phyloP scores from a whole-genome alignment of 2,113 vertebrate species.

The Carassius auratus region DNA sequence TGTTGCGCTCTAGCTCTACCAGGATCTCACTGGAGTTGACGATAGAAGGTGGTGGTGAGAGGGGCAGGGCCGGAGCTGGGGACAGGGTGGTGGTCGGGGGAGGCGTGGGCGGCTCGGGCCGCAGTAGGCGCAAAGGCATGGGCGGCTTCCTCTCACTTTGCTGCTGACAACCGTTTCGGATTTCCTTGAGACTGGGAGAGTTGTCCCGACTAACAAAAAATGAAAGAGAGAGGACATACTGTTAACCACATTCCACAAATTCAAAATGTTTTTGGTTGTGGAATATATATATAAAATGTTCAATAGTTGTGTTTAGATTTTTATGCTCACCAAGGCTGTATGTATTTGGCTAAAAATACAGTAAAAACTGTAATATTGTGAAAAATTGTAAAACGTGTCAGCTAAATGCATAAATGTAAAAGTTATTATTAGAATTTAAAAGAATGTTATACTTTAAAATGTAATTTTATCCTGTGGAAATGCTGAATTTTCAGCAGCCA shows the following conservation, averaged over 20 bases:
- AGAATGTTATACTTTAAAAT: no score
- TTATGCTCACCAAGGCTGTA: no score
- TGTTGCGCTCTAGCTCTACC: slow-evolving; percentile 94
- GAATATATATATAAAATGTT: neutral
- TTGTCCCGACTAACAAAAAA: slow-evolving; percentile 88
- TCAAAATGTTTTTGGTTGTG: neutral
- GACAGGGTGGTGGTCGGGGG: slow-evolving; percentile 70
- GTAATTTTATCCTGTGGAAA: no score
- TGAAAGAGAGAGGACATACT: neutral
- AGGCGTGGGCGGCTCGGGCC: slow-evolving; percentile 85
- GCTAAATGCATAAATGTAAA: no score
- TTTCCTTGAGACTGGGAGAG: slow-evolving; percentile 98
- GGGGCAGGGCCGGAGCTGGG: slow-evolving; percentile 81
- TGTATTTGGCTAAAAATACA: no score
- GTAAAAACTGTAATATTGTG: no score
- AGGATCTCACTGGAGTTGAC: slow-evolving; percentile 96
- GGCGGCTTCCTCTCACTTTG: slow-evolving; percentile 94
- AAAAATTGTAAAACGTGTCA: no score
- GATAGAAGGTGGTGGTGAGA: slow-evolving; percentile 80
- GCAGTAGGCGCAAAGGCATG: slow-evolving; percentile 90
- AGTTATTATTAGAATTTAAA: no score
- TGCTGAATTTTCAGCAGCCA: no score
- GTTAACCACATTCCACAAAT: neutral
- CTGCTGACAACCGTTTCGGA: slow-evolving; percentile 96
- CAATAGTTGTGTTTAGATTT: no score